Percentiles rank a stretch among this genome's conserved stretches.
These are phyloP conservation scores for Aporophyla lueneburgensis DNA, from an alignment of 2,888 invertebrate species.

Conservation along the genomic window DNA sequence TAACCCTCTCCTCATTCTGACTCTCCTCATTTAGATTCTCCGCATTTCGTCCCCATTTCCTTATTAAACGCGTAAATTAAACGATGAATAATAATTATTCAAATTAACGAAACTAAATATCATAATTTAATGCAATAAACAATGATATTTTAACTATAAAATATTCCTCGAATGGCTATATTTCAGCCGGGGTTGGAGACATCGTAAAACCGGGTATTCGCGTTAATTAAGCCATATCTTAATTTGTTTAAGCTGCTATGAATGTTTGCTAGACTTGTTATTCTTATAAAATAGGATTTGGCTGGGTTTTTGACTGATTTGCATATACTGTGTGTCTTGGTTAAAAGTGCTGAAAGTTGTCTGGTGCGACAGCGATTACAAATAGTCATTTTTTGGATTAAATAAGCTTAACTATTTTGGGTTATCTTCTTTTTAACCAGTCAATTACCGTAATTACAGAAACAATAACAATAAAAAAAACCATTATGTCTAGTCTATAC, in stretches of 20 bases:
- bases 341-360: background rate
- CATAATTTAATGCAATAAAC: conserved; percentile 61
- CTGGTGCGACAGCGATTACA: conserved; percentile 1
- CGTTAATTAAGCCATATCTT: conserved; percentile 65
- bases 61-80: conserved; percentile 61
- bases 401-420: background rate
- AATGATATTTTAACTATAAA: conserved; percentile 64
- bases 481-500: too few relatives aligned
- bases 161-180: conserved; percentile 63
- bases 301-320: conserved; percentile 5
- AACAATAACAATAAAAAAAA: too few relatives aligned
- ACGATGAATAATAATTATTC: conserved; percentile 65
- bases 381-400: background rate
- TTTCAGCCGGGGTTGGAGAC: conserved; percentile 46
- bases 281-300: conserved; percentile 31
- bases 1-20: conserved; percentile 20
- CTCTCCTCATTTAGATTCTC: conserved; percentile 41
- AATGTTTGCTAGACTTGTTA: conserved; percentile 39
- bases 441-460: too few relatives aligned
- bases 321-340: background rate
- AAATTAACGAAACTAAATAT: conserved; percentile 61
- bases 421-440: too few relatives aligned
- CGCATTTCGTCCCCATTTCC: conserved; percentile 39
- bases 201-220: conserved; percentile 54
- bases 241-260: conserved; percentile 56